A percentile compares a stretch with the other conserved stretches of the same genome.
phyloP scores from a whole-genome alignment of 2,888 invertebrate species.

The Poecilus cupreus region DNA sequence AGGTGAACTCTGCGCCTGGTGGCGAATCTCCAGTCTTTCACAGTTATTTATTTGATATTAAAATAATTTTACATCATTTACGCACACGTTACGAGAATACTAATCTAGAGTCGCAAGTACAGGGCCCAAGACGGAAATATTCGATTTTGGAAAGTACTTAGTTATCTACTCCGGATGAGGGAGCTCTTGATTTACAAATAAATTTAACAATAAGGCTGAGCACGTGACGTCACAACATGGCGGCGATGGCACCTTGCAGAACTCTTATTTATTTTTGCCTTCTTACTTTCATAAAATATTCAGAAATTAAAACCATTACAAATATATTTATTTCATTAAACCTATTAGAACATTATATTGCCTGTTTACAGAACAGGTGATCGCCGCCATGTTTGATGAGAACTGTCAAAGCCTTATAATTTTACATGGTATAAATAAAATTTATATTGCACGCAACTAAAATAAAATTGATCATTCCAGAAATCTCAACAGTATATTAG shows the following conservation, averaged over 20 bases:
- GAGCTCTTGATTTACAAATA: neutral
- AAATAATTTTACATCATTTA: conserved; percentile 39
- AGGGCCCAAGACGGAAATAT: conserved; percentile 25
- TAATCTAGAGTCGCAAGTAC: conserved; percentile 22
- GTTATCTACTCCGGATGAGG: neutral
- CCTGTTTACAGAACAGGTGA: too few relatives aligned
- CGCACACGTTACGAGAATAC: conserved; percentile 34
- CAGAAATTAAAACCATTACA: too few relatives aligned
- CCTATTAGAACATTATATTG: too few relatives aligned
- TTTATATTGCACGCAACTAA: neutral
- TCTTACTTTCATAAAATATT: too few relatives aligned
- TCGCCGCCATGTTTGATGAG: too few relatives aligned
- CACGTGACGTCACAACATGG: too few relatives aligned
- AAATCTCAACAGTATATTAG: neutral
- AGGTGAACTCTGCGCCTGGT: conserved; percentile 45
- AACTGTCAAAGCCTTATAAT: too few relatives aligned
- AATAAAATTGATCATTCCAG: neutral
- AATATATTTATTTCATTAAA: too few relatives aligned
- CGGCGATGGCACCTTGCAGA: too few relatives aligned
- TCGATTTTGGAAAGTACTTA: conserved; percentile 8
- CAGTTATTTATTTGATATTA: conserved; percentile 28
- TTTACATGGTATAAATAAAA: neutral
- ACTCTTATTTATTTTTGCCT: too few relatives aligned
- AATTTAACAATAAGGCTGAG: neutral
- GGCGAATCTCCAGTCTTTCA: conserved; percentile 51